phyloP scores from a whole-genome alignment of 2,797 vertebrate species.

The Sebastes iracundus region DNA sequence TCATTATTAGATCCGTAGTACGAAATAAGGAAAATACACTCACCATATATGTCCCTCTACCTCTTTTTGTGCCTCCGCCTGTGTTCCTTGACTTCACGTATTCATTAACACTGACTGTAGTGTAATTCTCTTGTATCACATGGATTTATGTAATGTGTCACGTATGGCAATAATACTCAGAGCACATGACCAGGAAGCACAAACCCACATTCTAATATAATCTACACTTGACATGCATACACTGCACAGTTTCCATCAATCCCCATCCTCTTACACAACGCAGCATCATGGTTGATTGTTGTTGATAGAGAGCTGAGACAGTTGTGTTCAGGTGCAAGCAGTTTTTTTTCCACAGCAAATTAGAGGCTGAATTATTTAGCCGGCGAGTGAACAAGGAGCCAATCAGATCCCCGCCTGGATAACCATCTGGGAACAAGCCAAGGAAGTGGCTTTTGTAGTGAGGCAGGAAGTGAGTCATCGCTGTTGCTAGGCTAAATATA shows the following conservation, averaged over 20 bases:
- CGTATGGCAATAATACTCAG: not conserved
- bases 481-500: slow-evolving; percentile 85
- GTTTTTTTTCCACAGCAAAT: slow-evolving; percentile 47
- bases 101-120: not conserved
- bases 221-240: not conserved
- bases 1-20: slow-evolving; percentile 6
- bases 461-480: slow-evolving; percentile 84
- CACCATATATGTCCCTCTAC: not conserved
- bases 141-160: not conserved
- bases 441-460: slow-evolving; percentile 82
- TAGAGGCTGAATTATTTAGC: slow-evolving; percentile 58
- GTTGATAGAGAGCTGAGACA: slow-evolving; percentile 9
- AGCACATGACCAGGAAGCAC: not conserved
- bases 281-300: not conserved
- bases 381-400: slow-evolving; percentile 44
- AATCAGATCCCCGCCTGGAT: slow-evolving; percentile 58
- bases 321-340: slow-evolving; percentile 37
- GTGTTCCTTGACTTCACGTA: not conserved
- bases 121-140: not conserved
- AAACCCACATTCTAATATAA: not conserved
- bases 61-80: not conserved
- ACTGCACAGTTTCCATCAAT: not conserved
- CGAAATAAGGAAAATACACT: not conserved
- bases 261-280: not conserved
- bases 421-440: slow-evolving; percentile 72